These are phyloP conservation scores for Balearica regulorum DNA, from an alignment of 2,797 vertebrate species.

Conservation along the genomic window DNA sequence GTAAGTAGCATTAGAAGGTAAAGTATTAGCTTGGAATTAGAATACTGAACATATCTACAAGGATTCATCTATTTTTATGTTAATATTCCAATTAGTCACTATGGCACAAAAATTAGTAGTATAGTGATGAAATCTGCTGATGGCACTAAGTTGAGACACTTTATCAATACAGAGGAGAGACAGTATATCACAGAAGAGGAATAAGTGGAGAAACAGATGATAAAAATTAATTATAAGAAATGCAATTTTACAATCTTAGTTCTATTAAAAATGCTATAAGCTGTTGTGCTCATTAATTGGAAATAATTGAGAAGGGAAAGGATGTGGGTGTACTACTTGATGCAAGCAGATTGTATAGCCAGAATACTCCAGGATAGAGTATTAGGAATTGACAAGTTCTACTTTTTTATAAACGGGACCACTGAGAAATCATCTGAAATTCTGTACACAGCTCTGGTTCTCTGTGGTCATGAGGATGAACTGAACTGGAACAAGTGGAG, in stretches of 20 bases:
- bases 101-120: background rate
- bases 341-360: background rate
- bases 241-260: background rate
- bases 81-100: background rate
- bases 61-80: background rate
- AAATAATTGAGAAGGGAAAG: background rate
- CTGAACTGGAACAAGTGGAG: background rate
- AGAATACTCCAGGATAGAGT: background rate
- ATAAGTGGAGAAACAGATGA: background rate
- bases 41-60: background rate
- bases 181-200: background rate
- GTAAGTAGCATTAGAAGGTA: background rate
- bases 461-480: background rate
- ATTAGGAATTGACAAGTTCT: background rate
- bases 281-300: background rate
- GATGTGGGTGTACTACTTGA: background rate
- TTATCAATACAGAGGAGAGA: background rate
- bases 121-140: background rate
- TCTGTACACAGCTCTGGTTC: background rate
- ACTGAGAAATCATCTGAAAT: background rate
- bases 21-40: background rate
- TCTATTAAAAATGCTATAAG: background rate
- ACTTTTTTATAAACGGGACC: background rate
- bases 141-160: background rate
- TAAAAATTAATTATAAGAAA: background rate